Conservation (phyloP, 2,113 vertebrate species). For the Phrynocephalus versicolor region DNA sequence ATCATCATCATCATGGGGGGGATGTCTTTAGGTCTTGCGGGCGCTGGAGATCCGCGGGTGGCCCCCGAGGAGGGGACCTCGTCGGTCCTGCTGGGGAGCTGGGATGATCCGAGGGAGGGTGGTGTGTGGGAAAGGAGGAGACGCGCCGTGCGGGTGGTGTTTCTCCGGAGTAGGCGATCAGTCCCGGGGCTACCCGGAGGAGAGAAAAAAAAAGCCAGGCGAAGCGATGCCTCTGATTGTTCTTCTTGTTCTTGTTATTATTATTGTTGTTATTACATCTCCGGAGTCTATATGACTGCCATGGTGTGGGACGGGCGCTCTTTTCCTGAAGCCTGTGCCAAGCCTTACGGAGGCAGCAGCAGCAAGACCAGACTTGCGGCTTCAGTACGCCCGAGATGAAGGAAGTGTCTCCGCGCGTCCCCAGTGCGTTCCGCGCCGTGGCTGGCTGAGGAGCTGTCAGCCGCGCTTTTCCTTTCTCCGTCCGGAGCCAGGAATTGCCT, state of each 20-base stretch:
- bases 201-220: too few relatives aligned
- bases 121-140: too few relatives aligned
- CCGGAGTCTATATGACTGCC: not conserved
- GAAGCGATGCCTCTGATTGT: not conserved
- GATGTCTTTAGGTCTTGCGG: too few relatives aligned
- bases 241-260: too few relatives aligned
- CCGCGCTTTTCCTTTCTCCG: not conserved
- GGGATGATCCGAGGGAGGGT: too few relatives aligned
- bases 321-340: not conserved
- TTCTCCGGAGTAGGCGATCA: too few relatives aligned
- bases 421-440: not conserved
- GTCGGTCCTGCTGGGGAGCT: too few relatives aligned
- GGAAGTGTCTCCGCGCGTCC: not conserved
- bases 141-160: too few relatives aligned
- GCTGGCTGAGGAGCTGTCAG: slow-evolving; percentile 19
- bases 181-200: too few relatives aligned
- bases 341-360: not conserved
- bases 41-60: too few relatives aligned
- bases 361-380: slow-evolving; percentile 20
- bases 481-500: not conserved
- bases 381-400: not conserved
- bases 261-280: not conserved
- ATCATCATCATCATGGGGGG: too few relatives aligned
- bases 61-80: too few relatives aligned
- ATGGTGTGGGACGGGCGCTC: not conserved